Evolutionary conservation across 2,888 invertebrate species (phyloP).

Genomic region (Dione juno): DNA sequence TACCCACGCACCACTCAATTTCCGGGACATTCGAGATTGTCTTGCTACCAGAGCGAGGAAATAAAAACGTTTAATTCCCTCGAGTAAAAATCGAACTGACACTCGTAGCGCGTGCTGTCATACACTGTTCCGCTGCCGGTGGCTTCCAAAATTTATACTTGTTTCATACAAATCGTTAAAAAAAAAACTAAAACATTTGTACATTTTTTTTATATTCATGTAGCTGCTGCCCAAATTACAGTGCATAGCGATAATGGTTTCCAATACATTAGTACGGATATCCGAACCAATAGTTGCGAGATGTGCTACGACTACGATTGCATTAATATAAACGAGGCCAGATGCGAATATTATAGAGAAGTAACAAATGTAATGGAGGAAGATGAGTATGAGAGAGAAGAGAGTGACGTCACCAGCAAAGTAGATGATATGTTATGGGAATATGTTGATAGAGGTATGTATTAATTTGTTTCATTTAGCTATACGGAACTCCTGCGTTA

Average conservation of each 20-base stretch:
- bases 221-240: constrained; percentile 14
- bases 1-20: too few species aligned
- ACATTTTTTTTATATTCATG: too few species aligned
- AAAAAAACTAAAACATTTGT: too few species aligned
- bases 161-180: too few species aligned
- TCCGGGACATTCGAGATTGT: too few species aligned
- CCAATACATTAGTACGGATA: constrained; percentile 7
- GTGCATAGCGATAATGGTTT: constrained; percentile 22
- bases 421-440: constrained; percentile 56
- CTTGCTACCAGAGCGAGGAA: neutral
- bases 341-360: constrained; percentile 59
- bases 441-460: constrained; percentile 56
- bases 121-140: too few species aligned
- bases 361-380: constrained; percentile 46
- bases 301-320: constrained; percentile 61
- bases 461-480: neutral
- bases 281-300: constrained; percentile 21
- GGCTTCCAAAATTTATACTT: too few species aligned
- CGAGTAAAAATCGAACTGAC: too few species aligned
- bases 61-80: neutral
- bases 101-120: too few species aligned
- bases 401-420: constrained; percentile 38
- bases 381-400: constrained; percentile 35
- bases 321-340: constrained; percentile 48
- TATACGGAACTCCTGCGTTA: too few species aligned